Percentiles rank a stretch among this genome's conserved stretches.
Evolutionary conservation across 2,113 vertebrate genomes (phyloP).

Genomic region (Sorex fumeus): DNA sequence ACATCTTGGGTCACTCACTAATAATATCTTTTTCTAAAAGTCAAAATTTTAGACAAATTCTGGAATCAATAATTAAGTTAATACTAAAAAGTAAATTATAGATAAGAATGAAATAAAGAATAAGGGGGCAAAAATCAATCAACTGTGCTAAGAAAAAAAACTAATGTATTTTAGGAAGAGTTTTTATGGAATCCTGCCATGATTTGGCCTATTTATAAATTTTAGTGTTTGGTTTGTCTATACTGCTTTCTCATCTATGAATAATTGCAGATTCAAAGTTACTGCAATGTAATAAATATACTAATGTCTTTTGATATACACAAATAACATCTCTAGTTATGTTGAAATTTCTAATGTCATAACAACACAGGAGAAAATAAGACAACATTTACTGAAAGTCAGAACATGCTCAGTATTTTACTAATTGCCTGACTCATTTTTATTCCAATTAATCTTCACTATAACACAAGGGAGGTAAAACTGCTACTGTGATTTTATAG

Average conservation of each 20-base stretch:
- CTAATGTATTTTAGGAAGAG: neutral
- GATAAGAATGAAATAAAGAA: neutral
- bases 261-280: slow-evolving; percentile 35
- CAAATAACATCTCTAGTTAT: neutral
- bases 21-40: neutral
- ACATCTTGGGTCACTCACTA: neutral
- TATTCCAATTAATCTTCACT: neutral
- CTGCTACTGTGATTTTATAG: neutral
- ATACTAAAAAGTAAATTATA: slow-evolving; percentile 21
- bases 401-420: neutral
- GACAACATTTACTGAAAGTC: neutral
- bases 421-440: neutral
- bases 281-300: slow-evolving; percentile 3
- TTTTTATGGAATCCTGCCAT: slow-evolving; percentile 17
- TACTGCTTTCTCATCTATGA: neutral
- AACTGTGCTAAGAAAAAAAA: neutral
- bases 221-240: neutral
- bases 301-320: neutral
- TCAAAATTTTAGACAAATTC: slow-evolving; percentile 7
- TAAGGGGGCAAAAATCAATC: neutral
- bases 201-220: slow-evolving; percentile 10
- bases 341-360: slow-evolving; percentile 8
- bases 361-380: neutral
- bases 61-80: neutral
- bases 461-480: neutral